These are phyloP conservation scores for Archivesica marissinica DNA, from an alignment of 1,140 invertebrate genomes.

Conservation along the genomic window DNA sequence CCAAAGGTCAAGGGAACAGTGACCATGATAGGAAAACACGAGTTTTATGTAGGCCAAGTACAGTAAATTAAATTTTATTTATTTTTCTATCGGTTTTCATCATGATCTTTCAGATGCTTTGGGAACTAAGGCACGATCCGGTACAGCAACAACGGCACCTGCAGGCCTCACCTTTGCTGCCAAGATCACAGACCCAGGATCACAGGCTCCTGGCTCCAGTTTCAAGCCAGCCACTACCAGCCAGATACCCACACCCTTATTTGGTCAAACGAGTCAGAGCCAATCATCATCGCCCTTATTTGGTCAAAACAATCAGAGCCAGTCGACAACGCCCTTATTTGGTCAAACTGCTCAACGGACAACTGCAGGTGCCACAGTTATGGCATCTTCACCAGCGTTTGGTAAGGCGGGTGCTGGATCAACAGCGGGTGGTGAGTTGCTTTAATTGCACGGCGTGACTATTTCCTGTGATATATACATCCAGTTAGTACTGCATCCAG, in stretches of 20 bases:
- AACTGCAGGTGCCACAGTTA: background rate
- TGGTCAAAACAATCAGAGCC: background rate
- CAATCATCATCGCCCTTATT: background rate
- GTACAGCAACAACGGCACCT: too few species aligned
- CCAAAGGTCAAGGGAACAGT: too few species aligned
- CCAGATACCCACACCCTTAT: slow-evolving; percentile 1
- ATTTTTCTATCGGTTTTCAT: background rate
- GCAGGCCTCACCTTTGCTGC: background rate
- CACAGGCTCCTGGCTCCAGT: background rate
- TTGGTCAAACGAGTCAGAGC: slow-evolving; percentile 4
- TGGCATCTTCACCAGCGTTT: background rate
- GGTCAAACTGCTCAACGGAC: background rate
- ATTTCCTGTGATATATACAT: too few species aligned
- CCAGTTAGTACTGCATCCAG: too few species aligned
- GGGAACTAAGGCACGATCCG: too few species aligned
- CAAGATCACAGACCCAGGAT: background rate
- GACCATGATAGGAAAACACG: too few species aligned
- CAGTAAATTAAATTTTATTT: background rate
- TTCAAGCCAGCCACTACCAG: background rate
- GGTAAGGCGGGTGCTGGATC: background rate
- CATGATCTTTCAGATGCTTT: too few species aligned
- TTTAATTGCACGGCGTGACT: too few species aligned
- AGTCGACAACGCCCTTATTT: background rate
- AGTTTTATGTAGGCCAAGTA: too few species aligned
- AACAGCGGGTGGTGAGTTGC: too few species aligned